phyloP scores from a whole-genome alignment of 2,113 vertebrate genomes.

The Macaca mulatta region DNA sequence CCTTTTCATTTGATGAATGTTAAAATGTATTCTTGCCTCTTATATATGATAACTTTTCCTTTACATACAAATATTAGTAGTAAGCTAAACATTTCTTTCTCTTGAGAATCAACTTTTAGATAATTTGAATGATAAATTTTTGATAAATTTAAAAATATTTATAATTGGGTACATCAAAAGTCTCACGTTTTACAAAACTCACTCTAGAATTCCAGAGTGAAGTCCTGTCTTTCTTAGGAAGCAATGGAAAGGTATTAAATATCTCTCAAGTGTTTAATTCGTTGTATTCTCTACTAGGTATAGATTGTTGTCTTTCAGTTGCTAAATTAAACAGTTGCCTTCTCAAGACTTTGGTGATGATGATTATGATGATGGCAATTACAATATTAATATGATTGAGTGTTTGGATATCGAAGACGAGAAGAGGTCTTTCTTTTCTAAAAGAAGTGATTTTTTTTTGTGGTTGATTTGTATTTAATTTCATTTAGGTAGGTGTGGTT shows the following conservation, averaged over 20 bases:
- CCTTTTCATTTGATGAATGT: not conserved
- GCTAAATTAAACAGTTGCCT: not conserved
- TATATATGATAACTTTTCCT: slow-evolving; percentile 11
- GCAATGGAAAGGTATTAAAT: not conserved
- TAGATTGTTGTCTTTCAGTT: not conserved
- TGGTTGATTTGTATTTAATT: not conserved
- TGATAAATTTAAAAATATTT: not conserved
- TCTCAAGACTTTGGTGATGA: not conserved
- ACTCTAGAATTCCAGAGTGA: not conserved
- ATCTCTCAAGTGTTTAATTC: not conserved
- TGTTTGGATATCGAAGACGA: not conserved
- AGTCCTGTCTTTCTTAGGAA: not conserved
- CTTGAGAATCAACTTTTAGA: not conserved
- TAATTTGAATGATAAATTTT: not conserved
- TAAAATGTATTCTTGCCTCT: slow-evolving; percentile 17
- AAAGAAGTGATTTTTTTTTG: not conserved
- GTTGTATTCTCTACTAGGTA: not conserved
- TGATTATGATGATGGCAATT: not conserved
- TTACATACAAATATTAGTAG: not conserved
- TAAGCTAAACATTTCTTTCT: slow-evolving; percentile 17
- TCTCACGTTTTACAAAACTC: not conserved
- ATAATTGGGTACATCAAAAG: not conserved
- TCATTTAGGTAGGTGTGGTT: not conserved
- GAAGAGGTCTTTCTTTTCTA: not conserved
- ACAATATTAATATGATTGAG: not conserved